These are phyloP conservation scores for Elachura formosa DNA, from an alignment of 2,113 vertebrate genomes.

Conservation along the genomic window DNA sequence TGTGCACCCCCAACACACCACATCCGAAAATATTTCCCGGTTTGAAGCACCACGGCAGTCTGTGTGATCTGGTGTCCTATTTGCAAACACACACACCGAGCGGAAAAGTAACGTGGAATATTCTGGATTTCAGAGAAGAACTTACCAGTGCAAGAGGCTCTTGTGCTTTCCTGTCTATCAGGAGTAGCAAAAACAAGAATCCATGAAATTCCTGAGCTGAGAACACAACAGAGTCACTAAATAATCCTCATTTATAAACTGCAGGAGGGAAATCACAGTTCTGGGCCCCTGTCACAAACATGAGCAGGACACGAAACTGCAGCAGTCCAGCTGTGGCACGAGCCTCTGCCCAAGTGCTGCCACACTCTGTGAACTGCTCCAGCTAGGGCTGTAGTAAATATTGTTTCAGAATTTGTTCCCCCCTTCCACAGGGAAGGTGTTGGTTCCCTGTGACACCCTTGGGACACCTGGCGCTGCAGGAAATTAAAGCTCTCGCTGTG, in stretches of 20 bases:
- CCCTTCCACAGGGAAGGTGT: not conserved
- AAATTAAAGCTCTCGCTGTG: not conserved
- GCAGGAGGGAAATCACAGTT: not conserved
- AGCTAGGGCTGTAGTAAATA: not conserved
- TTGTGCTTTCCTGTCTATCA: not conserved
- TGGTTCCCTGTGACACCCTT: not conserved
- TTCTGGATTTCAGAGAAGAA: not conserved
- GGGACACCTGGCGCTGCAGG: not conserved
- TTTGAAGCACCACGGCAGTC: not conserved
- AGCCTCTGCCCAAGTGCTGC: not conserved
- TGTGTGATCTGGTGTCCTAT: not conserved
- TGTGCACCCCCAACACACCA: not conserved
- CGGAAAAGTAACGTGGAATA: not conserved
- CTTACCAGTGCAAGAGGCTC: not conserved
- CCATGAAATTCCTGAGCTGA: not conserved
- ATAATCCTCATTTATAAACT: not conserved
- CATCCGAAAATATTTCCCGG: not conserved
- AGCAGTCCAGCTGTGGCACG: not conserved
- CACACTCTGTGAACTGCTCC: not conserved
- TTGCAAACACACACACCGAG: not conserved
- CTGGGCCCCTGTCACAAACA: not conserved
- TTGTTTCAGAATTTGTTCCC: not conserved
- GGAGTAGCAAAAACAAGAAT: not conserved
- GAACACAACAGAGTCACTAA: not conserved
- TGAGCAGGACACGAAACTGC: fast-evolving